Conservation (phyloP, 2,888 invertebrate genomes). For the Dorcus hopei region DNA sequence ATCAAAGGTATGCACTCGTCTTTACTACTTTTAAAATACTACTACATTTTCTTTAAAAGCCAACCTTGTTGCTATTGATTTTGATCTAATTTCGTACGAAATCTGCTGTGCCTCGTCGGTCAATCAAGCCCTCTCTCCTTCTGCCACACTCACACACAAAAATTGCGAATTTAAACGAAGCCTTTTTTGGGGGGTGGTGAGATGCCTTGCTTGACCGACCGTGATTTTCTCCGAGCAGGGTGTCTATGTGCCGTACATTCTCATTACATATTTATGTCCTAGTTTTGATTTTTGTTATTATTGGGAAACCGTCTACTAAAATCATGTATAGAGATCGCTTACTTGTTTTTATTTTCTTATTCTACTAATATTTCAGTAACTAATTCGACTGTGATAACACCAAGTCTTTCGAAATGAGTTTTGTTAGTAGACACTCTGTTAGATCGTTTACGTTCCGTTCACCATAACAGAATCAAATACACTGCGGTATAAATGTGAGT, state of each 20-base stretch:
- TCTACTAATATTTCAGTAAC: not conserved
- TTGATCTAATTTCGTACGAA: conserved; percentile 14
- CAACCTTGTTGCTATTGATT: conserved; percentile 20
- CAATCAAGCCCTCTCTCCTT: not conserved
- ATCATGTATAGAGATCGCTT: too few species aligned
- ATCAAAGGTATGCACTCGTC: conserved; percentile 85
- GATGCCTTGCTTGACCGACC: not conserved
- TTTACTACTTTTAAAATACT: conserved; percentile 7
- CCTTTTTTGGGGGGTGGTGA: not conserved
- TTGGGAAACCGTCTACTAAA: too few species aligned
- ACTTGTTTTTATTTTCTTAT: not conserved
- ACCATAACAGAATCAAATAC: not conserved
- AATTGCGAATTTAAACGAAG: not conserved
- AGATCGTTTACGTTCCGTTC: conserved; percentile 10
- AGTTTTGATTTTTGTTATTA: too few species aligned
- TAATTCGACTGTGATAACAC: not conserved
- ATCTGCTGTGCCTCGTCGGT: conserved; percentile 16
- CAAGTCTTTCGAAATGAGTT: not conserved
- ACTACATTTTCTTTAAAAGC: conserved; percentile 17
- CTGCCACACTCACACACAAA: not conserved
- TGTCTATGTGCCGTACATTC: not conserved
- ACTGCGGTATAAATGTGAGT: not conserved
- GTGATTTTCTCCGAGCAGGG: not conserved
- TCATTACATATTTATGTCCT: too few species aligned
- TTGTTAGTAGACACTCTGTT: conserved; percentile 13